Evolutionary conservation across 1,140 invertebrate species (phyloP), one percentile per base, ranked within the genome.

Genomic region (Antheraea mylitta): DNA sequence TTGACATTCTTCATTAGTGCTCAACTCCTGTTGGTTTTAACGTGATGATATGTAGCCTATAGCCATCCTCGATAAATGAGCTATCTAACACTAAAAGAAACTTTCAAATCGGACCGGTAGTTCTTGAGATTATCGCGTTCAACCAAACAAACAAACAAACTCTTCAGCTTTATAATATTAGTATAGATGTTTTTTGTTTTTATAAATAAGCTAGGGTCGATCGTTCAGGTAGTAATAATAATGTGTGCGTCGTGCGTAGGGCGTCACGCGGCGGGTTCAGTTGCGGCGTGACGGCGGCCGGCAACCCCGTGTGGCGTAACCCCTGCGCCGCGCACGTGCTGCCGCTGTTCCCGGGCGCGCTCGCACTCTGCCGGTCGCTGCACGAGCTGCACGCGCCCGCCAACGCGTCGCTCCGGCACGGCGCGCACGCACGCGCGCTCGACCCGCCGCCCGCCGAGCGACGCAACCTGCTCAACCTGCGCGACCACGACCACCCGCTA

Each of bases 251-350:
- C 8, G 7, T 42, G 38, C 7, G 38, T 42, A 92, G 96, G 42
- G 96, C 96, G 0, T 94, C 95, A 9, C 93, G 95, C 58, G 97
- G 97, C 37, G 97, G 97, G 9, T 98, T 98, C 87, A 94, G 97
- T 6, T 94, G 95, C 0, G 95, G 95, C 10, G 93, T 95, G 45
- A 96, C 96, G 6, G 94, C 96, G 71, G 94, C 95, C 45, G 96
- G 96, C 13, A 96, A 96, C 89, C 95, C 95, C 8, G 93, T 97
- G 1, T 96, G 96, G 88, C 94, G 97, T 37, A 98, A 98, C 93
- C 97, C 97, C 42, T 96, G 97, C 22, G 95, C 96, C 8, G 94
- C 95, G 37, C 96, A 98, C 83, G 94, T 98, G 71, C 94, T 97
- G 71, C 96, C 96, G 3, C 82, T 98, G 53, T 86, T 98, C 60